Evolutionary conservation across 1,140 invertebrate species (phyloP), one percentile per base, ranked within the genome.

Genomic region (Anadara kagoshimensis): DNA sequence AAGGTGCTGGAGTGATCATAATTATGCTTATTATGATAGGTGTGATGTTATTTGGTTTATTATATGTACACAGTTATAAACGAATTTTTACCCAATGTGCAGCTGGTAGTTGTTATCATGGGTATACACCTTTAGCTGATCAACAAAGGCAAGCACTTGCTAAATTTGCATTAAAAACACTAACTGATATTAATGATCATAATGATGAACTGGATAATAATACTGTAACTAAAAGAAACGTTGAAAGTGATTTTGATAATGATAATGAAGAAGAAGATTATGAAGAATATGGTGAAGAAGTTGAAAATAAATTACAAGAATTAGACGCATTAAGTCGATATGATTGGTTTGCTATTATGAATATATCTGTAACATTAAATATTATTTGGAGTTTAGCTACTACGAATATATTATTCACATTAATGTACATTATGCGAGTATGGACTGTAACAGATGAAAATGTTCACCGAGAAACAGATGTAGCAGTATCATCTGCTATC

Each of bases 311-410:
- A 18, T 11, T 26, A 18, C 10, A 18, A 12, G 29, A 18, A 11
- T 18, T 24, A 8, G 22, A 11, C 7, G 54, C 54, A 5, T 8
- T 24, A 18, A 5, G 11, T 8, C 24, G 54, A 57, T 26, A 26
- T 5, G 54, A 57, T 26, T 57, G 54, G 54, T 57, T 57, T 57
- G 54, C 54, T 18, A 57, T 8, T 8, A 18, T 57, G 22, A 57
- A 57, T 18, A 26, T 57, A 5, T 24, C 54, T 5, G 5, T 22
- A 8, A 57, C 24, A 18, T 26, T 57, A 26, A 57, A 57, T 18
- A 8, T 57, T 7, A 57, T 57, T 18, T 57, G 54, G 54, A 26
- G 20, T 5, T 8, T 57, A 5, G 54, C 29, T 10, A 26, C 54
- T 26, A 57, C 5, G 7, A 57, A 22, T 18, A 5, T 57, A 18